phyloP scores from a whole-genome alignment of 2,888 invertebrate genomes.

The Chorisops tibialis region DNA sequence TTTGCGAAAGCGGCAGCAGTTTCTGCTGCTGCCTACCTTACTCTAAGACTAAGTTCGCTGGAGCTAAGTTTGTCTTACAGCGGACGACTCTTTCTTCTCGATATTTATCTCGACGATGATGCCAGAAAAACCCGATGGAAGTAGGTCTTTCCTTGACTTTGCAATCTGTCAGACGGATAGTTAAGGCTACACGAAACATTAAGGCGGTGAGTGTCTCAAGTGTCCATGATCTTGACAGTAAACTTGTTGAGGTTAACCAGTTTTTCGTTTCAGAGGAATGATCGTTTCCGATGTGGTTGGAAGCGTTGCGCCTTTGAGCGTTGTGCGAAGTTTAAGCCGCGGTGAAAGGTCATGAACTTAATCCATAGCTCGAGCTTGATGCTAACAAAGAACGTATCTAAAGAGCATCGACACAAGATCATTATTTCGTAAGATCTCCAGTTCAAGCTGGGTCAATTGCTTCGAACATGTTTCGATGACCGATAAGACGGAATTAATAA shows the following conservation, averaged over 20 bases:
- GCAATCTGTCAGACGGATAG: constrained; percentile 19
- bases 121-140: constrained; percentile 12
- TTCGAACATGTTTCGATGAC: too few relatives aligned
- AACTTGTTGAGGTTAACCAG: constrained; percentile 19
- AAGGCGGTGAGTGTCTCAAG: constrained; percentile 6
- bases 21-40: neutral
- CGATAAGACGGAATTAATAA: too few relatives aligned
- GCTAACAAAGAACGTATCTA: too few relatives aligned
- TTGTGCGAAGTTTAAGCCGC: neutral
- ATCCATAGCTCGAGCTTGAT: neutral
- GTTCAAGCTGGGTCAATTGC: too few relatives aligned
- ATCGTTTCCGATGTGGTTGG: constrained; percentile 21
- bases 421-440: too few relatives aligned
- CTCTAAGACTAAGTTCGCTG: neutral
- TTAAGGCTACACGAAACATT: too few relatives aligned
- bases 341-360: constrained; percentile 10
- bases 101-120: neutral
- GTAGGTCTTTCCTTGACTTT: constrained; percentile 32
- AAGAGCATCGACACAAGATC: too few relatives aligned
- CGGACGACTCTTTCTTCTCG: neutral
- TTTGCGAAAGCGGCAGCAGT: constrained; percentile 11
- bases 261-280: constrained; percentile 18
- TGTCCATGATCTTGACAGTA: constrained; percentile 26
- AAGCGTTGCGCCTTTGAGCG: neutral
- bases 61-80: neutral